These are phyloP conservation scores for Apotomis betuletana DNA, from an alignment of 2,888 invertebrate genomes.

Conservation along the genomic window DNA sequence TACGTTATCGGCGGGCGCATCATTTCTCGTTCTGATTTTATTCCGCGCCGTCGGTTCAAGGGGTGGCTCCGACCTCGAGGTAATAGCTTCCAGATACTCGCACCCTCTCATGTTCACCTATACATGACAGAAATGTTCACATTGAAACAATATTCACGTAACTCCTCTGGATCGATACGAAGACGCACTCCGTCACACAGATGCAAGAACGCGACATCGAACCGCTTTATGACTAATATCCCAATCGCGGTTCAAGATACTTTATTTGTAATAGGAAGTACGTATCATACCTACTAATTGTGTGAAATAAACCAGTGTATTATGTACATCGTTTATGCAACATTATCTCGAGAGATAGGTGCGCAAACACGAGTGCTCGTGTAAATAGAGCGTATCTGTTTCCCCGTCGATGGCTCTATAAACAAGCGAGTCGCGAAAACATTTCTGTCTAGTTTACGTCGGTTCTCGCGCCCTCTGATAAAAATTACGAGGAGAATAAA, in stretches of 20 bases:
- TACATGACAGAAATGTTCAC: slow-evolving; percentile 68
- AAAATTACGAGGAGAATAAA: slow-evolving; percentile 80
- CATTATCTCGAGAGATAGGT: slow-evolving; percentile 77
- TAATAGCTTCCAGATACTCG: slow-evolving; percentile 73
- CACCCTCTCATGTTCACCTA: slow-evolving; percentile 64
- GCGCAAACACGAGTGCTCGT: slow-evolving; percentile 69
- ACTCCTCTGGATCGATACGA: slow-evolving; percentile 64
- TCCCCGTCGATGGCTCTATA: slow-evolving; percentile 79
- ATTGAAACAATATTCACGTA: slow-evolving; percentile 76
- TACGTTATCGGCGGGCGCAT: slow-evolving; percentile 70
- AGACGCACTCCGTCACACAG: slow-evolving; percentile 62
- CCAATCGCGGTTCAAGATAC: slow-evolving; percentile 51
- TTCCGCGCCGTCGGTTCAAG: slow-evolving; percentile 64
- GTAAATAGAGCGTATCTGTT: slow-evolving; percentile 79
- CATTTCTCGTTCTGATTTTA: slow-evolving; percentile 77
- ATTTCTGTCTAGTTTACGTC: slow-evolving; percentile 77
- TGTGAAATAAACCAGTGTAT: slow-evolving; percentile 63
- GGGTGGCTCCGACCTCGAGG: slow-evolving; percentile 61
- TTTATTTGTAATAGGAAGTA: slow-evolving; percentile 64
- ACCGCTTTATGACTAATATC: slow-evolving; percentile 52
- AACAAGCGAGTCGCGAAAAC: slow-evolving; percentile 80
- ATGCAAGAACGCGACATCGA: slow-evolving; percentile 59
- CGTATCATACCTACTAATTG: slow-evolving; percentile 58
- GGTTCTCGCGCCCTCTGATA: slow-evolving; percentile 75
- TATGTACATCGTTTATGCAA: slow-evolving; percentile 68